Evolutionary conservation across 1,140 invertebrate genomes (phyloP).

Genomic region (Phymorhynchus buccinoides): DNA sequence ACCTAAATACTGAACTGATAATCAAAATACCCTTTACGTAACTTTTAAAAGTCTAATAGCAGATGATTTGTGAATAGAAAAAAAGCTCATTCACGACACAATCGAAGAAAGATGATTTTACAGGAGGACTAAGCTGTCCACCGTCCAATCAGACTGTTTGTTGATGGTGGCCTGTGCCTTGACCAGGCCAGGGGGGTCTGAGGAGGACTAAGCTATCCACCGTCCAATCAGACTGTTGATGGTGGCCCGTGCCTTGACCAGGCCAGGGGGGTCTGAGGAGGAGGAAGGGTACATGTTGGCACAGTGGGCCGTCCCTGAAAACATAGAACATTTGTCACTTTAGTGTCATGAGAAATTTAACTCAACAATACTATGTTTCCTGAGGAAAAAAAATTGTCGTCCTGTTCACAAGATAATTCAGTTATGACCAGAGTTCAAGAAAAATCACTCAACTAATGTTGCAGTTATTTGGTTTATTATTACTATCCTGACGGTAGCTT

Average conservation of each 20-base stretch:
- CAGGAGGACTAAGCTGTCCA: conserved; percentile 75
- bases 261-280: conserved; percentile 75
- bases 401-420: too few species aligned
- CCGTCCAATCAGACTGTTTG: conserved; percentile 75
- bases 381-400: too few species aligned
- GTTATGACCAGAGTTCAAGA: too few species aligned
- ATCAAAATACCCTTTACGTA: not conserved
- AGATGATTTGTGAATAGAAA: not conserved
- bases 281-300: conserved; percentile 80
- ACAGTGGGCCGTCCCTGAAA: conserved; percentile 82
- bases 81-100: not conserved
- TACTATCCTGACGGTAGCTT: too few species aligned
- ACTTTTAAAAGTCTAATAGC: not conserved
- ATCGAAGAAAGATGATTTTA: not conserved
- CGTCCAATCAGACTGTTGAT: conserved; percentile 76
- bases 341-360: too few species aligned
- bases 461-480: too few species aligned
- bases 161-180: conserved; percentile 77
- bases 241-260: conserved; percentile 77
- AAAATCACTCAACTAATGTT: too few species aligned
- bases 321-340: not conserved
- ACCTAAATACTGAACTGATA: too few species aligned
- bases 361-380: too few species aligned
- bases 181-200: conserved; percentile 77
- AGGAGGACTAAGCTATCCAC: conserved; percentile 73